A percentile compares a stretch with the other conserved stretches of the same genome.
Conservation (phyloP, 2,888 invertebrate species). For the Periphyllus acericola region DNA sequence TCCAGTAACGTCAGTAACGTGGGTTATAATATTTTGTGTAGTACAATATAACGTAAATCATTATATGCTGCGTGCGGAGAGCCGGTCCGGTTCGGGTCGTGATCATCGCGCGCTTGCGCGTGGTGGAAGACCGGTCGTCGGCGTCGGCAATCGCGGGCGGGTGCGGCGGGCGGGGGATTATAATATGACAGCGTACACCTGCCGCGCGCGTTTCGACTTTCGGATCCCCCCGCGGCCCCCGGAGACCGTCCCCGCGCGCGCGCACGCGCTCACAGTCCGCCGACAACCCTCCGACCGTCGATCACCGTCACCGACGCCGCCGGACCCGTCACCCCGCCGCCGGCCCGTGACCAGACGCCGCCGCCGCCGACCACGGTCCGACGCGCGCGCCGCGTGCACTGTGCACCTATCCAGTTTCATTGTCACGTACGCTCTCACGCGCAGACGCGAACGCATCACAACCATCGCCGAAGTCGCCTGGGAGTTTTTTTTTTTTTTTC, state of each 20-base stretch:
- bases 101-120: constrained; percentile 55
- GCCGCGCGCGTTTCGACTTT: constrained; percentile 54
- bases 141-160: background rate
- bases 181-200: constrained; percentile 57
- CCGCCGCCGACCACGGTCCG: background rate
- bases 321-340: too few relatives aligned
- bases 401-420: constrained; percentile 51
- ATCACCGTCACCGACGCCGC: background rate
- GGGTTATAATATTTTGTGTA: too few relatives aligned
- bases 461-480: background rate
- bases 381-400: background rate
- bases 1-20: too few relatives aligned
- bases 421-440: constrained; percentile 15
- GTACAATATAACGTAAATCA: background rate
- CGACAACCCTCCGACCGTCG: background rate
- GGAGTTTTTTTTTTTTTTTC: constrained; percentile 8
- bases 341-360: background rate
- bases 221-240: constrained; percentile 37
- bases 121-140: constrained; percentile 59
- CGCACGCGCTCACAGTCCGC: background rate
- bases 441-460: background rate
- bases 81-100: constrained; percentile 58
- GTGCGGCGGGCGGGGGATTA: constrained; percentile 22
- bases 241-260: background rate
- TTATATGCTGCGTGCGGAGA: constrained; percentile 30